Evolutionary conservation across 1,140 invertebrate species (phyloP), one percentile per base, ranked within the genome.

Genomic region (Druon quercuslanigerum): DNA sequence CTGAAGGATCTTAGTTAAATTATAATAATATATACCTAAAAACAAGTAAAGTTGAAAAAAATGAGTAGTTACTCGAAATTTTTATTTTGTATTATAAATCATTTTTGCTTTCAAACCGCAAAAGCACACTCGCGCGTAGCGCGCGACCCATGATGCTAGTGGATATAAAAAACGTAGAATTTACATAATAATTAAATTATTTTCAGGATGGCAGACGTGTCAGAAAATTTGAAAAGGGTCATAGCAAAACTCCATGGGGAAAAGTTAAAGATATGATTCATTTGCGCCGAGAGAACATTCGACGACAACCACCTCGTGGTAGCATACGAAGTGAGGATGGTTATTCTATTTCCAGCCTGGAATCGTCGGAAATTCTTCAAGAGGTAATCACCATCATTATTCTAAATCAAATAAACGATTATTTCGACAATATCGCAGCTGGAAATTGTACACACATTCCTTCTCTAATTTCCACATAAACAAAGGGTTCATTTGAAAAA

Each of bases 181-280:
- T 19, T 3, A 17, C n/a, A 54, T 0, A 2, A 54, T 17, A 60
- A 33, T 60, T 12, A 0, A 4, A 60, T 60, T 60, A 77, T 82
- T 82, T 79, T 51, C 60, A 87, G 85, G 79, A 82, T 71, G 75
- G 50, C 73, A 54, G 60, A 33, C 25, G 33, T 75, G 78, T 50
- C 25, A 74, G 79, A 72, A 81, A 77, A 20, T 89, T 86, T 7
- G 91, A 90, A 78, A 93, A 93, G 78, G 87, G 91, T 0, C 92
- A 92, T 84, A 60, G 57, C 16, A 93, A 93, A 87, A 95, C 93
- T 51, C 93, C 94, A 0, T 95, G 95, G 94, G 93, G 93, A 1
- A 94, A 94, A 86, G 94, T 95, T 87, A 93, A 94, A 81, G 94
- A 94, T 80, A 95, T 95, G 40, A 94, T 96, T 76, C 94, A 95